Percentiles rank a stretch among this genome's conserved stretches.
These are phyloP conservation scores for Hiodon alosoides DNA, from an alignment of 2,113 vertebrate species.

Conservation along the genomic window DNA sequence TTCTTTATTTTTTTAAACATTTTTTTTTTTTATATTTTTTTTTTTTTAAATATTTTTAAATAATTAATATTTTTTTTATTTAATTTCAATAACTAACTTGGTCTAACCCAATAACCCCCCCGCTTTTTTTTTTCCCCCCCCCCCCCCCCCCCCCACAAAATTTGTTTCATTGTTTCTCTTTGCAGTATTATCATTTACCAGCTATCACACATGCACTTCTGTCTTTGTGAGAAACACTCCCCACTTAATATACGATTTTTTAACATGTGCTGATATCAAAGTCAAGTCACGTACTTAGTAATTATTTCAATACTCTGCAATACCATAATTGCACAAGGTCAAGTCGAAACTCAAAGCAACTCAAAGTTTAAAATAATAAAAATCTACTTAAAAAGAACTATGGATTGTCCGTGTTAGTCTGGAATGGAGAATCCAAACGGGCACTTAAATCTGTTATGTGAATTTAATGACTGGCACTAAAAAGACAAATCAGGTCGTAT, in stretches of 20 bases:
- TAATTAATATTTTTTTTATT: no score
- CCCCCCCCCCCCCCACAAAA: no score
- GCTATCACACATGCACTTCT: neutral
- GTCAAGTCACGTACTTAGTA: neutral
- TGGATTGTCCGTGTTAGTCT: conserved; percentile 6
- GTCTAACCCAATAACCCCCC: no score
- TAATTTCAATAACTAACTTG: no score
- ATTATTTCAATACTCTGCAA: conserved; percentile 16
- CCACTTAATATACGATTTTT: neutral
- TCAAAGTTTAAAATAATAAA: neutral
- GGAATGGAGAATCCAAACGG: conserved; percentile 28
- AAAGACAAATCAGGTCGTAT: neutral
- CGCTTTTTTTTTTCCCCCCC: no score
- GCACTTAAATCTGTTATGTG: conserved; percentile 26
- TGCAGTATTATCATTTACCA: neutral
- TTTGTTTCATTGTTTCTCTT: neutral
- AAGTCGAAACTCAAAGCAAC: no score
- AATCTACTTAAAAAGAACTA: neutral
- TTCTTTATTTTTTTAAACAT: no score
- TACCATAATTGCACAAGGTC: neutral
- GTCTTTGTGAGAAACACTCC: no score
- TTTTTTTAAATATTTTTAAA: no score
- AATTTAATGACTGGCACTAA: conserved; percentile 14
- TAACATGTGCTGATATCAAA: neutral
- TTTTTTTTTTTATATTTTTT: no score